Percentiles rank a stretch among this genome's conserved stretches.
Evolutionary conservation across 2,797 vertebrate genomes (phyloP).

Genomic region (Manis crassicaudata): DNA sequence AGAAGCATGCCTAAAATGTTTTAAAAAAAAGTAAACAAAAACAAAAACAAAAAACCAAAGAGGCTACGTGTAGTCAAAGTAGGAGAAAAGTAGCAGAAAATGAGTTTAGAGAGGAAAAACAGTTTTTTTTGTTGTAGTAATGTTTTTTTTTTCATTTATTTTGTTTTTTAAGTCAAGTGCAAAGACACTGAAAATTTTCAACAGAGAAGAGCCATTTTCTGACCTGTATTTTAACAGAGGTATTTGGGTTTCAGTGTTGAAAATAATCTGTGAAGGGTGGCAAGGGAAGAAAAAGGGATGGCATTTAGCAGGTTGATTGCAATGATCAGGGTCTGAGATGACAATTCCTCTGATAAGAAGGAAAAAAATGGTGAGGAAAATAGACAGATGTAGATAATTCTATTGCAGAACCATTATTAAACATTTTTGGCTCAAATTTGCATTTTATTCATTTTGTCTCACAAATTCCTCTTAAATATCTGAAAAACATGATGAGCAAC

Average conservation of each 20-base stretch:
- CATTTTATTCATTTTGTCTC: slow-evolving; percentile 8
- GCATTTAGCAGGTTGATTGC: background rate
- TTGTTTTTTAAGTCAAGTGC: background rate
- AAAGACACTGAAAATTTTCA: background rate
- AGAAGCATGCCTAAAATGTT: background rate
- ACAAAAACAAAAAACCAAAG: background rate
- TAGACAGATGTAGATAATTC: background rate
- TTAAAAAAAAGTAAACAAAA: background rate
- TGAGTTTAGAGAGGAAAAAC: background rate
- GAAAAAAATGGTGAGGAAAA: background rate
- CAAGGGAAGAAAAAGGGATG: background rate
- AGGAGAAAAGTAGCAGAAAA: background rate
- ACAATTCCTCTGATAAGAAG: background rate
- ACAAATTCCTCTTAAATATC: slow-evolving; percentile 4
- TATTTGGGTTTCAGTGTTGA: background rate
- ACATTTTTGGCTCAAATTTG: background rate
- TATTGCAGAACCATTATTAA: background rate
- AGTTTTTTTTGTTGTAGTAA: background rate
- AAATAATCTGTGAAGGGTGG: background rate
- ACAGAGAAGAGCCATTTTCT: background rate
- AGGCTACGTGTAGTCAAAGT: background rate
- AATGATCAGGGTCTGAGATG: background rate
- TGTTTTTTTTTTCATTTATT: background rate
- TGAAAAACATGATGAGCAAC: background rate
- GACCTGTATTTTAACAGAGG: background rate